A percentile compares a stretch with the other conserved stretches of the same genome.
Evolutionary conservation across 2,113 vertebrate species (phyloP).

Genomic region (Sapayoa aenigma): DNA sequence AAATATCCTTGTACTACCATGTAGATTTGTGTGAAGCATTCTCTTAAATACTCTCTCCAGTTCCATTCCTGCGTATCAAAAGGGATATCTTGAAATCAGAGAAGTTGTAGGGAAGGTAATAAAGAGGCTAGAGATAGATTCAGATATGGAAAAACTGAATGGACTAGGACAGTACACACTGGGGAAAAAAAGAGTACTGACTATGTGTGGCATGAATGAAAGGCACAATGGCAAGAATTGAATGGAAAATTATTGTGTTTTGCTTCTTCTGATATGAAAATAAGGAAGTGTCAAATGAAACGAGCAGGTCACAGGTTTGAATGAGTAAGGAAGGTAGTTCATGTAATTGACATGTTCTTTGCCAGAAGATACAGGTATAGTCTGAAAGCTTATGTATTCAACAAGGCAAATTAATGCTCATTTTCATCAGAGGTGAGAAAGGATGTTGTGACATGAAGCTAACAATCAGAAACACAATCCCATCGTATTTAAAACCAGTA

Average conservation of each 20-base stretch:
- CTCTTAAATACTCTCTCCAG: neutral
- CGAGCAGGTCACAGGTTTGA: neutral
- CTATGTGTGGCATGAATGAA: neutral
- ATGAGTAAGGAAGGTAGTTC: neutral
- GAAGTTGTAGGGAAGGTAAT: neutral
- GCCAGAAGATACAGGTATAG: neutral
- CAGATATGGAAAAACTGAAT: neutral
- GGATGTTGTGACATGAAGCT: neutral
- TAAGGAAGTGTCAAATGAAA: neutral
- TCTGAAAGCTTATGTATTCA: neutral
- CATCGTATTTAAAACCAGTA: neutral
- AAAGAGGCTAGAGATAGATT: neutral
- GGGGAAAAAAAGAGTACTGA: neutral
- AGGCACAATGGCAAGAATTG: neutral
- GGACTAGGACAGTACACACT: neutral
- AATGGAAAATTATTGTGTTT: neutral
- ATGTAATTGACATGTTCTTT: neutral
- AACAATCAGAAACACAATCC: neutral
- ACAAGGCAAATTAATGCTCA: neutral
- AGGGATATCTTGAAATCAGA: neutral
- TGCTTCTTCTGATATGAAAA: neutral
- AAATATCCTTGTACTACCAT: neutral
- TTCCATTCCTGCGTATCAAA: neutral
- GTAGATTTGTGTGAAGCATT: neutral
- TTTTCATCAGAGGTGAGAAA: neutral